These are phyloP conservation scores for Ptilorrhoa leucosticta DNA, from an alignment of 2,113 vertebrate genomes.

Conservation along the genomic window DNA sequence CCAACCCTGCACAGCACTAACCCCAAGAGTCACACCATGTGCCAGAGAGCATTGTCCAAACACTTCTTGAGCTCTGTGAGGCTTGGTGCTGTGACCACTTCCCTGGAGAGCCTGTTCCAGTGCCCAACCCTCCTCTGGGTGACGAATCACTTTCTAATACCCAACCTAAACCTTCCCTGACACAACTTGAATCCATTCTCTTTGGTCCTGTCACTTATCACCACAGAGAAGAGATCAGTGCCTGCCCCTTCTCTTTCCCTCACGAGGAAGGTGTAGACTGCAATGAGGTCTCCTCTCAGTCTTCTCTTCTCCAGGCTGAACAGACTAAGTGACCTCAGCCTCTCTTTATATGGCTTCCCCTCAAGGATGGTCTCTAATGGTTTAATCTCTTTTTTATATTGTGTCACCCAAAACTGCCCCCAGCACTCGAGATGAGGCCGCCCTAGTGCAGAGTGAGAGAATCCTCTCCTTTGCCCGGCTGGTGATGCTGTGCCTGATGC, in stretches of 20 bases:
- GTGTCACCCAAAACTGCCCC: background rate
- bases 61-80: background rate
- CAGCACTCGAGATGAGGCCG: rapidly evolving
- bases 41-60: background rate
- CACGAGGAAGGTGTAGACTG: background rate
- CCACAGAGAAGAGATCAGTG: background rate
- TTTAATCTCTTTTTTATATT: background rate
- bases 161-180: background rate
- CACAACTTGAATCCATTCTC: background rate
- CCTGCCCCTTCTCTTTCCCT: background rate
- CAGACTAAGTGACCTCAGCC: background rate
- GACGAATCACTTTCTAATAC: background rate
- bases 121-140: background rate
- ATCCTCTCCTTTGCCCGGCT: background rate
- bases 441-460: background rate
- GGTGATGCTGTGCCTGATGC: background rate
- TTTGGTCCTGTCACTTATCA: background rate
- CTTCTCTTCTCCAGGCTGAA: background rate
- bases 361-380: background rate
- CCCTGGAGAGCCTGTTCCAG: background rate
- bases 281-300: background rate
- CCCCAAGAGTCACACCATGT: background rate
- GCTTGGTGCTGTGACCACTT: background rate
- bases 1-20: background rate
- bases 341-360: rapidly evolving